Conservation (phyloP, 1,140 invertebrate species). For the Ips typographus region DNA sequence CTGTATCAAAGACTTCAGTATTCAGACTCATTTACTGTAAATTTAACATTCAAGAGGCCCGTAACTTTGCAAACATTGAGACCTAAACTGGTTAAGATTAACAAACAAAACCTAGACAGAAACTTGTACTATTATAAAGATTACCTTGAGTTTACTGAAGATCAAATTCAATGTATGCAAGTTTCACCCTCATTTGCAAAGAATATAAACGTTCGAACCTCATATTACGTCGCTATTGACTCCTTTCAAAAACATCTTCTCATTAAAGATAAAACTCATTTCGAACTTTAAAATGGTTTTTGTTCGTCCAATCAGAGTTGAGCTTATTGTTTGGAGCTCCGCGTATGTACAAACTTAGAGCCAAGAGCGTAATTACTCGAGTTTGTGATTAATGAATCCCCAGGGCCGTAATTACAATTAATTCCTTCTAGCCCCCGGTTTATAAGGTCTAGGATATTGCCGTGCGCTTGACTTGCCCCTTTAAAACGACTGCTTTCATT, state of each 20-base stretch:
- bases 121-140: too few relatives aligned
- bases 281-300: conserved; percentile 29
- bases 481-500: conserved; percentile 18
- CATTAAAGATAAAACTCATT: conserved; percentile 20
- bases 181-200: not conserved
- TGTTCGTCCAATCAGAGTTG: conserved; percentile 43
- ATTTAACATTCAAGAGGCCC: too few relatives aligned
- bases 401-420: conserved; percentile 51
- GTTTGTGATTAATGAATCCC: conserved; percentile 54
- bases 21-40: too few relatives aligned
- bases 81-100: too few relatives aligned
- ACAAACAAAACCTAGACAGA: too few relatives aligned
- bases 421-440: conserved; percentile 47
- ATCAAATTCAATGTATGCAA: too few relatives aligned
- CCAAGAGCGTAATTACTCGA: conserved; percentile 50
- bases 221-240: not conserved
- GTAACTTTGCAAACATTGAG: too few relatives aligned
- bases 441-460: conserved; percentile 31
- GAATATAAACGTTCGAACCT: not conserved
- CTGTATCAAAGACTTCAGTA: too few relatives aligned
- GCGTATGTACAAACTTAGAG: conserved; percentile 50
- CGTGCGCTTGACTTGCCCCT: conserved; percentile 16
- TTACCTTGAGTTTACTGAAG: too few relatives aligned
- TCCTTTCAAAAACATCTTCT: conserved; percentile 6
- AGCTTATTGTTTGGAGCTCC: conserved; percentile 43